Percentiles rank a stretch among this genome's conserved stretches.
These are phyloP conservation scores for Labrus mixtus DNA, from an alignment of 2,113 vertebrate species.

Conservation along the genomic window DNA sequence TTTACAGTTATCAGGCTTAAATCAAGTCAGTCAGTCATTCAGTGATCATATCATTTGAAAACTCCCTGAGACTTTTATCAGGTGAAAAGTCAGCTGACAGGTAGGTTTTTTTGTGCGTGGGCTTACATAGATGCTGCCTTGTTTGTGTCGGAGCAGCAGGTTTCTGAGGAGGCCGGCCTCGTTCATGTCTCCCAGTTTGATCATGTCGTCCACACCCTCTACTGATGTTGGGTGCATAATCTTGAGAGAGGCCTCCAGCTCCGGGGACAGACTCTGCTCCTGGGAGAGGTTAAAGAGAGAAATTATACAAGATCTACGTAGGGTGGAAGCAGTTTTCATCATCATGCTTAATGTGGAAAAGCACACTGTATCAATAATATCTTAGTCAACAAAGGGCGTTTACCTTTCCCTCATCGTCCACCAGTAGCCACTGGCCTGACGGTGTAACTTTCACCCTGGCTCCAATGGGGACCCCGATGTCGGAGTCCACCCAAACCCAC, in stretches of 20 bases:
- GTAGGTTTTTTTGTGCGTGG: neutral
- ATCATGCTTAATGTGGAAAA: no score
- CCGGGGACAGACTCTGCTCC: slow-evolving; percentile 84
- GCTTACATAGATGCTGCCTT: slow-evolving; percentile 92
- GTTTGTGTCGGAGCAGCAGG: slow-evolving; percentile 89
- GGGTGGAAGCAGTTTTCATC: no score
- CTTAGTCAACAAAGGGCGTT: neutral
- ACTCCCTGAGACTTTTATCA: no score
- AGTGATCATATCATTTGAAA: no score
- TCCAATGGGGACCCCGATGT: slow-evolving; percentile 86
- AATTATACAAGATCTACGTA: no score
- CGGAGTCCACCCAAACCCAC: slow-evolving; percentile 90
- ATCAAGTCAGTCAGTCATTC: no score
- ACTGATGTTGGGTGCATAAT: slow-evolving; percentile 92
- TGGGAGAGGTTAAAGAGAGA: slow-evolving; percentile 49
- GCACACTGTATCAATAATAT: neutral
- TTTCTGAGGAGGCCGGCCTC: slow-evolving; percentile 94
- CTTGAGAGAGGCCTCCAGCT: slow-evolving; percentile 79
- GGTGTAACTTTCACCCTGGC: slow-evolving; percentile 87
- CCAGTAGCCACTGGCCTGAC: slow-evolving; percentile 82
- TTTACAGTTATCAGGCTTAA: neutral
- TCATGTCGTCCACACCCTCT: slow-evolving; percentile 95
- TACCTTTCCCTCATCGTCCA: slow-evolving; percentile 95
- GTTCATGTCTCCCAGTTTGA: slow-evolving; percentile 89
- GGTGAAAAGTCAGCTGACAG: no score